Base-by-base conservation (phyloP, 2,888 invertebrate species). In the Apodemia mormo region DNA sequence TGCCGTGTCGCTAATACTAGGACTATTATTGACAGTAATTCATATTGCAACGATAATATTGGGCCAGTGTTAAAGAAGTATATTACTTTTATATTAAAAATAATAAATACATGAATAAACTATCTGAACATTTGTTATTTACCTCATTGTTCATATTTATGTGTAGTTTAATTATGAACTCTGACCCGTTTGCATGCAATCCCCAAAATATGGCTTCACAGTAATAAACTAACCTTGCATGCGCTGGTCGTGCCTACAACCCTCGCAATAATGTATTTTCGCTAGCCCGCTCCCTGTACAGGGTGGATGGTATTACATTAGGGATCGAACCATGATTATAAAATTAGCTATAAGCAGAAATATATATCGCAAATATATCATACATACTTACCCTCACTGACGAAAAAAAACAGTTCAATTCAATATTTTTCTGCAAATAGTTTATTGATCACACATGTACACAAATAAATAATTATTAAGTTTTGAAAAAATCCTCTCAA, bases 241-340 rank as follows among this genome's bases (percentile, higher is more conserved):
- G 70, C 76, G 77, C 78, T 22, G 22, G 22, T 75, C 75, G 80
- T 79, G 73, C 77, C 77, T 73, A 78, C 84, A 85, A 88, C 89
- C 89, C 89, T 87, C 87, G 85, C 83, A 80, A 82, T 84, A 68
- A 68, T 80, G 68, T 70, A 73, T 74, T 83, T 86, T 84, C 80
- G 84, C 84, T 80, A 76, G 75, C 76, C 77, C 79, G 78, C 75
- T 72, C 75, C 45, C 45, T 61, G 72, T 74, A 70, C 71, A 73
- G 72, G 72, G 73, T 71, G 74, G 71, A 70, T 73, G 68, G 71
- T 68, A 61, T 56, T n/a, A 52, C 69, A 29, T 29, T 68, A 58
- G 29, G 30, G 65, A 54, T 29, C 14, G n/a, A 22, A 30, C 33
- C 12, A n/a, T 58, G 45, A 56, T n/a, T 45, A 58, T 40, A 56